These are phyloP conservation scores for Poeciliopsis occidentalis DNA, from an alignment of 2,113 vertebrate species.

Conservation along the genomic window DNA sequence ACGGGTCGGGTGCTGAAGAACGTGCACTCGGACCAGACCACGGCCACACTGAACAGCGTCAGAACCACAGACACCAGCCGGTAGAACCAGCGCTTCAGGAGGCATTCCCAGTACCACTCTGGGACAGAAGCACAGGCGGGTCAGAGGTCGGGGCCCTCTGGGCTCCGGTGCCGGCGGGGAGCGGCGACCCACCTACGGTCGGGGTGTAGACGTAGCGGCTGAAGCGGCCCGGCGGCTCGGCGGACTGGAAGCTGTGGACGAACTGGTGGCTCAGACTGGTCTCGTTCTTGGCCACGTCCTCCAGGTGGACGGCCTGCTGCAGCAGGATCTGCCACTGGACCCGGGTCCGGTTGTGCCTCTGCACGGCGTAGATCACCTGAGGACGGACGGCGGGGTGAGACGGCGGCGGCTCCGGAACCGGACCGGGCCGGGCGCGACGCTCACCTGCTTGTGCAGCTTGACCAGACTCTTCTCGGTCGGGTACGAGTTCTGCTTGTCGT, in stretches of 20 bases:
- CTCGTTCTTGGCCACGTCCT: slow-evolving; percentile 97
- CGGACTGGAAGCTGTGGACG: slow-evolving; percentile 87
- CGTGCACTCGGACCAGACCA: slow-evolving; percentile 98
- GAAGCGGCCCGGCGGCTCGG: slow-evolving; percentile 85
- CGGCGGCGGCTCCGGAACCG: too few relatives aligned
- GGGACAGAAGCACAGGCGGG: slow-evolving; percentile 12
- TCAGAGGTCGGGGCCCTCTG: not conserved
- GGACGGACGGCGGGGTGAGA: not conserved
- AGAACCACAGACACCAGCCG: slow-evolving; percentile 88
- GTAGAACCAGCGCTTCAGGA: slow-evolving; percentile 90
- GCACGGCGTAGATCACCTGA: slow-evolving; percentile 95
- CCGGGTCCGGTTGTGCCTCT: slow-evolving; percentile 92
- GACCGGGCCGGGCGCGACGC: not conserved
- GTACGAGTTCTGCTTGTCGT: slow-evolving; percentile 91
- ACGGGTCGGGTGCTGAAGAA: slow-evolving; percentile 97
- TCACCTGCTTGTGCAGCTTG: slow-evolving; percentile 96
- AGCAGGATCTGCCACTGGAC: slow-evolving; percentile 96
- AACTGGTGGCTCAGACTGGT: slow-evolving; percentile 88
- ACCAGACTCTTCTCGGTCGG: slow-evolving; percentile 93
- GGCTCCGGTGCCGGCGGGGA: too few relatives aligned
- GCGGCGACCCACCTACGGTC: slow-evolving; percentile 80
- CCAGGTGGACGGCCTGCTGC: slow-evolving; percentile 93
- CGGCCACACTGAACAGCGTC: slow-evolving; percentile 88
- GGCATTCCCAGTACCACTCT: slow-evolving; percentile 99
- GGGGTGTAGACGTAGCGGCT: slow-evolving; percentile 89